Conservation (phyloP, 2,113 vertebrate genomes). For the Montifringilla adamsi region DNA sequence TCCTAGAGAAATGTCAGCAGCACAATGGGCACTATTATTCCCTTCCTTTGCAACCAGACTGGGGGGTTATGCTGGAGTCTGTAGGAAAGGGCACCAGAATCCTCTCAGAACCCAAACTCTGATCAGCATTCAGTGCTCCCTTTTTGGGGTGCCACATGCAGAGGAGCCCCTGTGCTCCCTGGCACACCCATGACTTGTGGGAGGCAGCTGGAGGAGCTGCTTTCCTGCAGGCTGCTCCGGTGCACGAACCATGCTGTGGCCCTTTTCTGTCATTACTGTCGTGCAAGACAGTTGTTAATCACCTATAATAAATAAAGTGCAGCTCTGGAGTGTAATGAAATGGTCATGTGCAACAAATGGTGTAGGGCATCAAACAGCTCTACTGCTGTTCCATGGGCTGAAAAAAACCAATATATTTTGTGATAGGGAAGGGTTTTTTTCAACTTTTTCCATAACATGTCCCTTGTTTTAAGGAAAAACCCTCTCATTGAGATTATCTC, state of each 20-base stretch:
- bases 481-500: background rate
- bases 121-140: background rate
- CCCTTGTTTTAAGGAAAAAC: background rate
- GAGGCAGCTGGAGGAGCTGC: background rate
- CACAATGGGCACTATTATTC: conserved; percentile 38
- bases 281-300: background rate
- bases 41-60: background rate
- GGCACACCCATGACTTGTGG: background rate
- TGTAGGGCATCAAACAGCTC: background rate
- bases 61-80: background rate
- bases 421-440: background rate
- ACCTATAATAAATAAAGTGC: background rate
- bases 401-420: background rate
- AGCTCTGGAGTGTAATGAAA: background rate
- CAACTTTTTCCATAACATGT: background rate
- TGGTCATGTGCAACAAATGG: background rate
- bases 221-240: background rate
- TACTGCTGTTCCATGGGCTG: background rate
- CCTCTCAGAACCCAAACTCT: background rate
- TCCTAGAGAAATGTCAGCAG: conserved; percentile 22
- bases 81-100: background rate
- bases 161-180: background rate
- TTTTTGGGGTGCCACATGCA: background rate
- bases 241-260: fast-evolving
- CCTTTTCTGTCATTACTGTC: background rate